Evolutionary conservation across 2,888 invertebrate genomes (phyloP).

Genomic region (Mystacides longicornis): DNA sequence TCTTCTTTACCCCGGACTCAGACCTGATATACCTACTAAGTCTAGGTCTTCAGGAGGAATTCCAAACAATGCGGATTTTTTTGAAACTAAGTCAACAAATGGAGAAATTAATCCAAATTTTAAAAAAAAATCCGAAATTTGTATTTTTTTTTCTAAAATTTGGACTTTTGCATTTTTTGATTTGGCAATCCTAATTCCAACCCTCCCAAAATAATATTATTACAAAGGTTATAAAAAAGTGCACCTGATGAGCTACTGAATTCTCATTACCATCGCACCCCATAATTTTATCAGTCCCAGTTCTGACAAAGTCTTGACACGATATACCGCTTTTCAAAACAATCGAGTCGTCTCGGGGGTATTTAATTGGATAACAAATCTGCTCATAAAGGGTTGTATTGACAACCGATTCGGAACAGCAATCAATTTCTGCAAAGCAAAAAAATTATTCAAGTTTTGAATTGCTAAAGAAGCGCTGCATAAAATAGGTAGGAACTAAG

Average conservation of each 20-base stretch:
- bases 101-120: too few species aligned
- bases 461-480: neutral
- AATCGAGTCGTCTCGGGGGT: neutral
- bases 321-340: neutral
- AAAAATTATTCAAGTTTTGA: neutral
- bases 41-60: too few species aligned
- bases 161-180: neutral
- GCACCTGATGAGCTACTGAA: constrained; percentile 19
- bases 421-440: neutral
- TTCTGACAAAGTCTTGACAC: neutral
- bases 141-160: neutral
- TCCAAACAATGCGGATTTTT: too few species aligned
- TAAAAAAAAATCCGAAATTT: neutral
- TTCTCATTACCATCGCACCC: neutral
- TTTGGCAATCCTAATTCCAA: neutral
- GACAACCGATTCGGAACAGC: constrained; percentile 32
- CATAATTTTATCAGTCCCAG: neutral
- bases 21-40: too few species aligned
- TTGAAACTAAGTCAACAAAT: too few species aligned
- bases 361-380: neutral
- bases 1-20: too few species aligned
- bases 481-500: neutral
- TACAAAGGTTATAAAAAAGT: constrained; percentile 9
- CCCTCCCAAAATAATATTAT: too few species aligned
- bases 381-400: neutral